These are phyloP conservation scores for Pteropus rufus DNA, from an alignment of 2,797 vertebrate species.

Conservation along the genomic window DNA sequence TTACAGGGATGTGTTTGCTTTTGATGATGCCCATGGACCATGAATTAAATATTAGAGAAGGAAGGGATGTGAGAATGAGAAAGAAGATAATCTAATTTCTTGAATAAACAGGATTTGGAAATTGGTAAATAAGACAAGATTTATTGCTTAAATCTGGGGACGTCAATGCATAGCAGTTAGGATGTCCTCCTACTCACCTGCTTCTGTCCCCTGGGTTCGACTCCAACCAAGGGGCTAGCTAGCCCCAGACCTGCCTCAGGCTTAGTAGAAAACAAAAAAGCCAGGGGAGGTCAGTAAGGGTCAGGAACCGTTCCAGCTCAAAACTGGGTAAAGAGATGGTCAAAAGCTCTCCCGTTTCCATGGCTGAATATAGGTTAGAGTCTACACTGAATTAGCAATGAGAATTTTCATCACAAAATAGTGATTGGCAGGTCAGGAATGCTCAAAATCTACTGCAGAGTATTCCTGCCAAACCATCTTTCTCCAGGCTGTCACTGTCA, in stretches of 20 bases:
- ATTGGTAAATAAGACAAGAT: background rate
- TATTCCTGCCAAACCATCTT: background rate
- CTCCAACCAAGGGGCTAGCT: background rate
- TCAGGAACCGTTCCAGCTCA: background rate
- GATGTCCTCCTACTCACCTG: background rate
- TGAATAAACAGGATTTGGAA: background rate
- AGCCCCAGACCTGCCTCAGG: background rate
- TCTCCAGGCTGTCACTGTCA: background rate
- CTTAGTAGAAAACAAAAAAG: background rate
- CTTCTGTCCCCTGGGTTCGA: background rate
- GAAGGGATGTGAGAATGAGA: background rate
- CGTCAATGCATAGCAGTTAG: background rate
- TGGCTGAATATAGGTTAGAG: background rate
- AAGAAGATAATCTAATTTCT: background rate
- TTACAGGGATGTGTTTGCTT: constrained; percentile 1
- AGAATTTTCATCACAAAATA: background rate
- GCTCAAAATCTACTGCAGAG: background rate
- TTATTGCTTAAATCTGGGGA: background rate
- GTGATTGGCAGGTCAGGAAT: background rate
- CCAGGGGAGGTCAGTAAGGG: background rate
- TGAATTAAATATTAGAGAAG: constrained; percentile 25
- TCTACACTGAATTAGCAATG: background rate
- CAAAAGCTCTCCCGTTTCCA: background rate
- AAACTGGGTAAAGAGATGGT: background rate
- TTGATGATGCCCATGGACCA: background rate